Conservation (phyloP, 2,113 vertebrate genomes). For the Nestor notabilis region DNA sequence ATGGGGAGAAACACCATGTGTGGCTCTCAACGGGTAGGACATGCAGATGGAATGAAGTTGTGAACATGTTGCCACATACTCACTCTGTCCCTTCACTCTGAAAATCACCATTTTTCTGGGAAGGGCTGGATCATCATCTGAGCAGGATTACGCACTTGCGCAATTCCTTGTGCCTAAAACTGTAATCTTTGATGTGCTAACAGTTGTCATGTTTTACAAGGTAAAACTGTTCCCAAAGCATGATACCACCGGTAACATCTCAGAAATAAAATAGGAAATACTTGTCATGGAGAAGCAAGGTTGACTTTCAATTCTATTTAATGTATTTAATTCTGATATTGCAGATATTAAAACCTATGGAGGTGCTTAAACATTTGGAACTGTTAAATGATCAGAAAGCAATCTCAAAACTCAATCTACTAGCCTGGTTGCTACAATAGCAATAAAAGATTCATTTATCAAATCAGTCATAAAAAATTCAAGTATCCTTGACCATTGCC, state of each 20-base stretch:
- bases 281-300: neutral
- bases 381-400: neutral
- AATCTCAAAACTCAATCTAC: neutral
- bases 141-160: neutral
- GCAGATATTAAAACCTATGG: neutral
- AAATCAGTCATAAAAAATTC: neutral
- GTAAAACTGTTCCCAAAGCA: neutral
- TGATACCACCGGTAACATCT: neutral
- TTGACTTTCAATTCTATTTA: neutral
- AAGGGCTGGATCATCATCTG: neutral
- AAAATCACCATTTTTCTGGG: neutral
- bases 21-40: neutral
- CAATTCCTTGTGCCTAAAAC: neutral
- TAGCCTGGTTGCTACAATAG: neutral
- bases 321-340: neutral
- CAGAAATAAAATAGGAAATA: neutral
- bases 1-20: neutral
- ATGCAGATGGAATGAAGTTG: constrained; percentile 7
- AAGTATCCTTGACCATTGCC: neutral
- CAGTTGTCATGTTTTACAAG: neutral
- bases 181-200: neutral
- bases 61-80: neutral
- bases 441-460: neutral
- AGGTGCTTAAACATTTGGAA: neutral
- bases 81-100: neutral